A percentile compares a stretch with the other conserved stretches of the same genome.
Conservation (phyloP, 2,888 invertebrate species). For the Plebejus melissa region DNA sequence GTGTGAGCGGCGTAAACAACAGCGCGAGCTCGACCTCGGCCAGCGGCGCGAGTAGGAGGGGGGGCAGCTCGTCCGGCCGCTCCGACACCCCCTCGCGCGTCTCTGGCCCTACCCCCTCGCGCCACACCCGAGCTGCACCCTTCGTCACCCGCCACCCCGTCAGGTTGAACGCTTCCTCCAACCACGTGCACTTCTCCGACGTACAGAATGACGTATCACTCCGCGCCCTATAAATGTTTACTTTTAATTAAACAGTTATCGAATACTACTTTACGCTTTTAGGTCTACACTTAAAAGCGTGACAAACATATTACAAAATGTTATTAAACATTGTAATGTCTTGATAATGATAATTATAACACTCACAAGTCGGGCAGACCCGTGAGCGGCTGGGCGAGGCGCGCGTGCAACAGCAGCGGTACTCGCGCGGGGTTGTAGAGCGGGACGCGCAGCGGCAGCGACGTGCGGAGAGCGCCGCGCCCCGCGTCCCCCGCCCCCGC, state of each 20-base stretch:
- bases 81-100: constrained; percentile 29
- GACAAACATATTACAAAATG: neutral
- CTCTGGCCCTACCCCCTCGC: constrained; percentile 27
- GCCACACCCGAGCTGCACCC: constrained; percentile 39
- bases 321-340: neutral
- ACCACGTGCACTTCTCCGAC: constrained; percentile 38
- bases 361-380: constrained; percentile 32
- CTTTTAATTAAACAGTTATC: neutral
- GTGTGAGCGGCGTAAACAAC: constrained; percentile 39
- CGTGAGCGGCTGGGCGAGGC: constrained; percentile 71
- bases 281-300: neutral
- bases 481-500: constrained; percentile 42
- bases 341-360: too few relatives aligned
- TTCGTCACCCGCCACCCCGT: constrained; percentile 47
- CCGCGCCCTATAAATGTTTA: constrained; percentile 37
- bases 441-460: constrained; percentile 36
- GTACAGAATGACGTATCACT: constrained; percentile 36
- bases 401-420: constrained; percentile 82
- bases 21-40: constrained; percentile 70
- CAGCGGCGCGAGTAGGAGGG: constrained; percentile 78
- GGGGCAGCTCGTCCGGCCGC: constrained; percentile 38
- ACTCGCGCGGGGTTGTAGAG: constrained; percentile 83
- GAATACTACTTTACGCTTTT: neutral
- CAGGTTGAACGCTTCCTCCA: constrained; percentile 46
- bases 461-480: constrained; percentile 38